Percentiles rank a stretch among this genome's conserved stretches.
phyloP scores from a whole-genome alignment of 2,888 invertebrate genomes.

The Ichneumon xanthorius region DNA sequence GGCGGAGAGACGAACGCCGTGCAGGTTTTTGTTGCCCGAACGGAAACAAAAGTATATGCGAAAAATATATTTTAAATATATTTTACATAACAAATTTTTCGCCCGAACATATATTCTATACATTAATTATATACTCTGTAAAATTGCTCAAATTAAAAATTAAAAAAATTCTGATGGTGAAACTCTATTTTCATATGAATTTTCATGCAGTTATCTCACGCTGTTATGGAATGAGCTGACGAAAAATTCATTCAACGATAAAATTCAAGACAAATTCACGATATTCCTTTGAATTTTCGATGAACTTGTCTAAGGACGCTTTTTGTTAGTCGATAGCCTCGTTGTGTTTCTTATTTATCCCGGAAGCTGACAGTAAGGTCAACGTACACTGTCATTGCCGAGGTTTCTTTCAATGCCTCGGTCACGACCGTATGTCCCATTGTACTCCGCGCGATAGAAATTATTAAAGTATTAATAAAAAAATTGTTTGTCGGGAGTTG shows the following conservation, averaged over 20 bases:
- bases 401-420: constrained; percentile 49
- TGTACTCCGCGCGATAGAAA: neutral
- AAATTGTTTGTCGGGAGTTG: too few species aligned
- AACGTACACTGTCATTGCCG: constrained; percentile 67
- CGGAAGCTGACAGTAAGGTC: constrained; percentile 40
- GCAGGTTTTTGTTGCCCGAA: too few species aligned
- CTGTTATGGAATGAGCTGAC: too few species aligned
- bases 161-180: too few species aligned
- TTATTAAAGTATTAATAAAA: neutral
- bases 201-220: too few species aligned
- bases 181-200: too few species aligned
- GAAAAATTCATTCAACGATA: neutral
- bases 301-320: constrained; percentile 48
- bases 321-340: constrained; percentile 45
- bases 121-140: neutral
- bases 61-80: neutral
- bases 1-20: neutral
- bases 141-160: too few species aligned
- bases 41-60: too few species aligned
- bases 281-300: constrained; percentile 1
- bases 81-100: neutral
- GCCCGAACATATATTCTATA: neutral
- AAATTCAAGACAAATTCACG: neutral
- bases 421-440: neutral
- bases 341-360: constrained; percentile 30